Percentiles rank a stretch among this genome's conserved stretches.
Conservation (phyloP, 2,113 vertebrate genomes). For the Panurus biarmicus region DNA sequence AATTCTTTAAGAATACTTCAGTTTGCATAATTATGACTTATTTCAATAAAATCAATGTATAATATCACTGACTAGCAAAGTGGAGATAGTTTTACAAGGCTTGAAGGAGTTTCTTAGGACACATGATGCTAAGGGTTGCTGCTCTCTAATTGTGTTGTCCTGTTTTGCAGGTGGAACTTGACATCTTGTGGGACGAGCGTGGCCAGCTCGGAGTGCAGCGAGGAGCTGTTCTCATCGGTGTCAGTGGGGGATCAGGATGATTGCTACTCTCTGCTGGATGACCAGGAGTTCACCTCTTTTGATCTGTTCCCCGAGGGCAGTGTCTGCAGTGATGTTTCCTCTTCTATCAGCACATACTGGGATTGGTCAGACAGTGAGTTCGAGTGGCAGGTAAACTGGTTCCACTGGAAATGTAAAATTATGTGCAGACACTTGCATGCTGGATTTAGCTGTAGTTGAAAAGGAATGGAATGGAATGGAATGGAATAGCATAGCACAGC, state of each 20-base stretch:
- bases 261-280: slow-evolving; percentile 92
- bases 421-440: neutral
- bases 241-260: slow-evolving; percentile 97
- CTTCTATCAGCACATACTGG: slow-evolving; percentile 98
- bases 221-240: slow-evolving; percentile 95
- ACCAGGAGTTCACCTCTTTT: slow-evolving; percentile 94
- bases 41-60: neutral
- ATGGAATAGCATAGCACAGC: too few species aligned
- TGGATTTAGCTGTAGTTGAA: neutral
- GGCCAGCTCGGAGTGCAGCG: slow-evolving; percentile 96
- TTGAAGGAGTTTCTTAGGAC: neutral
- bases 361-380: slow-evolving; percentile 99
- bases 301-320: slow-evolving; percentile 96
- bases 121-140: neutral
- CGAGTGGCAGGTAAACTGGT: slow-evolving; percentile 92
- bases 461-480: neutral
- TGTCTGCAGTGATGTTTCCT: slow-evolving; percentile 98
- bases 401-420: neutral
- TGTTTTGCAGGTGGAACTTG: slow-evolving; percentile 86
- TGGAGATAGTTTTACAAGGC: neutral
- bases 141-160: neutral
- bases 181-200: slow-evolving; percentile 97
- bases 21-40: neutral
- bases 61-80: neutral
- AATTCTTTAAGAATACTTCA: neutral